Base-by-base conservation (phyloP, 2,113 vertebrate genomes). In the Dinomys branickii region DNA sequence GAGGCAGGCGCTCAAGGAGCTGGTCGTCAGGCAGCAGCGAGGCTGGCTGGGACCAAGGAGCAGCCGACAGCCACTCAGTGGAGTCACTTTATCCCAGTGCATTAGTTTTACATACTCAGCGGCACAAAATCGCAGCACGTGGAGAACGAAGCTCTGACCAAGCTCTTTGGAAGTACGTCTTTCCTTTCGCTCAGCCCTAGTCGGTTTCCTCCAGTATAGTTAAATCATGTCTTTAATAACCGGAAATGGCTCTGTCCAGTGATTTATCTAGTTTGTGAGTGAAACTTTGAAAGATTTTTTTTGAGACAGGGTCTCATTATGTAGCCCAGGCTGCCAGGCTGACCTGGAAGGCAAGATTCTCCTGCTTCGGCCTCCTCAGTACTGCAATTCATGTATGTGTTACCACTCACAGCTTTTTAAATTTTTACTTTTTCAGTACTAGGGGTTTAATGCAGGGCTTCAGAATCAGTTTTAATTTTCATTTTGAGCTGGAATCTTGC, bases 211-310 rank as follows among this genome's bases (percentile, higher is more conserved):
- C 13, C 41, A 77, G 11, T 52, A 35, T 35, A 19, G 13, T 58
- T 92, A 81, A 38, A 58, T 88, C 24, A 30, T 91, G 65, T 89
- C 38, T 85, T 92, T 84, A 88, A 67, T 26, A 77, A 84, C 3
- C 41, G 67, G 61, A 78, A 88, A 75, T 41, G 26, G 33, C 50
- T 84, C 10, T 89, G 50, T 63, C 50, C 35, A 88, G 65, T 50
- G 63, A 65, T 54, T 75, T 65, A 92, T 44, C 33, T 85, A 80
- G 52, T 69, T 80, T 17, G 9, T 24, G 24, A 41, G n/a, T 73
- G 69, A 73, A 41, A 73, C 20, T 73, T 73, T 12, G 41, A 12
- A 24, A 73, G 9, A 41, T 2, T 73, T 19, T 41, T 73, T 73
- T 24, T 73, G n/a, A 73, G 38, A 73, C 69, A 24, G 20, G 8